Base-by-base conservation (phyloP, 1,140 invertebrate species). In the Sinonovacula constricta region DNA sequence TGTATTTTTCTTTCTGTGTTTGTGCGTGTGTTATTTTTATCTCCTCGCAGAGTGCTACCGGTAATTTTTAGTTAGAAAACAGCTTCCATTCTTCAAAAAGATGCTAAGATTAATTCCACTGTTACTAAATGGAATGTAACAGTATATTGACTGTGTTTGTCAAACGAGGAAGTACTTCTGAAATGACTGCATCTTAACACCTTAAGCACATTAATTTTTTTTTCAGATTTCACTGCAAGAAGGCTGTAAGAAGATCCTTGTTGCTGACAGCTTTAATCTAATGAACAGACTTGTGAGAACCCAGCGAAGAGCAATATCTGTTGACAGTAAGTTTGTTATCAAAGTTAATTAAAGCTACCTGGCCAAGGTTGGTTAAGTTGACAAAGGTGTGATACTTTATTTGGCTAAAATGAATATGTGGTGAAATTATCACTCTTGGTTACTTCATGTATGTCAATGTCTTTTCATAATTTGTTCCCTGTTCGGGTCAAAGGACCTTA, bases 231-330 rank as follows among this genome's bases (percentile, higher is more conserved):
- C 97, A 15, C 93, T 98, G 2, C 94, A 97, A 90, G 95, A 97
- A 90, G 95, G 95, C 0, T 97, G 96, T 87, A 96, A 96, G 84
- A 94, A 95, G 88, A 97, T 98, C 80, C 93, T 98, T 3, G 93
- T 96, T 0, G 93, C 94, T 24, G 97, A 98, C 92, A 97, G 97
- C 90, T 97, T 97, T 85, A 94, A 95, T 89, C 91, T 97, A n/a
- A 94, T 97, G 87, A 94, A 96, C 79, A 95, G 95, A 89, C 90
- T 97, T 22, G 94, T 97, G 2, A 91, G 92, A 33, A 93, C 93
- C 36, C 96, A 97, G 83, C 94, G 95, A 85, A 93, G 94, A 87
- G 97, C 96, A 18, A 94, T 96, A 69, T 93, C 93, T 57, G 89
- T 95, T 39, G 92, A 94, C 86, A 93, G 94, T 93, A 91, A 86